Evolutionary conservation across 53 echinoderm and acorn worm genomes (phyloP).

Genomic region (Temnopleurus reevesii): DNA sequence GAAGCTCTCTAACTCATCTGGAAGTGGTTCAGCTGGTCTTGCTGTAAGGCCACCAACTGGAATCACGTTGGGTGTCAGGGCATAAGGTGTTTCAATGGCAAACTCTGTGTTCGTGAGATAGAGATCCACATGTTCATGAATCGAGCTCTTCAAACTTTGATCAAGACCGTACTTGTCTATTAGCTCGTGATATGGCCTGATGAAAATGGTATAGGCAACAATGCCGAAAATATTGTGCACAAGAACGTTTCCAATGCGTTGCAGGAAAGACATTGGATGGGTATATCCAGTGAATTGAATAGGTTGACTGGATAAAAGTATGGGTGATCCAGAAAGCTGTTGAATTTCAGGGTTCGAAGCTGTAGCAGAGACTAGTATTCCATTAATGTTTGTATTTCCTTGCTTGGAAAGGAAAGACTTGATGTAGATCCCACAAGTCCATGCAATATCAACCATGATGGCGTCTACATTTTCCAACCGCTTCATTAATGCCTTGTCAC

Average conservation of each 20-base stretch:
- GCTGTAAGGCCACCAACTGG: slow-evolving; percentile 23
- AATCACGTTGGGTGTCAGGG: slow-evolving; percentile 9
- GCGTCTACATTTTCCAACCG: background rate
- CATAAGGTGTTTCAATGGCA: background rate
- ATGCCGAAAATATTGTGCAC: background rate
- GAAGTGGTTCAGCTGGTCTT: slow-evolving; percentile 5
- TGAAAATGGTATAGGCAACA: background rate
- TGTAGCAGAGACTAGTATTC: background rate
- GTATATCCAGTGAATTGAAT: background rate
- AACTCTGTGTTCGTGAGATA: slow-evolving; percentile 14
- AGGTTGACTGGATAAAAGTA: background rate
- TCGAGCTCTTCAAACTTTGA: background rate
- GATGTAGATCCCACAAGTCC: slow-evolving; percentile 27
- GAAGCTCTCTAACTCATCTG: background rate
- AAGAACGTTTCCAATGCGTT: background rate
- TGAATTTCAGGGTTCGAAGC: background rate
- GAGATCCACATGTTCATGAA: background rate
- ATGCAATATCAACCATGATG: background rate
- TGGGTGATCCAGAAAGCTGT: background rate
- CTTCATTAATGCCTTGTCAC: background rate
- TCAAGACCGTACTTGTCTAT: slow-evolving; percentile 3
- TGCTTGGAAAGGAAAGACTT: background rate
- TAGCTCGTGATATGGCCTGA: background rate
- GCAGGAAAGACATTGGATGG: background rate
- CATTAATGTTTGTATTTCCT: background rate